phyloP scores from a whole-genome alignment of 2,113 vertebrate genomes.

The Psilopogon haemacephalus region DNA sequence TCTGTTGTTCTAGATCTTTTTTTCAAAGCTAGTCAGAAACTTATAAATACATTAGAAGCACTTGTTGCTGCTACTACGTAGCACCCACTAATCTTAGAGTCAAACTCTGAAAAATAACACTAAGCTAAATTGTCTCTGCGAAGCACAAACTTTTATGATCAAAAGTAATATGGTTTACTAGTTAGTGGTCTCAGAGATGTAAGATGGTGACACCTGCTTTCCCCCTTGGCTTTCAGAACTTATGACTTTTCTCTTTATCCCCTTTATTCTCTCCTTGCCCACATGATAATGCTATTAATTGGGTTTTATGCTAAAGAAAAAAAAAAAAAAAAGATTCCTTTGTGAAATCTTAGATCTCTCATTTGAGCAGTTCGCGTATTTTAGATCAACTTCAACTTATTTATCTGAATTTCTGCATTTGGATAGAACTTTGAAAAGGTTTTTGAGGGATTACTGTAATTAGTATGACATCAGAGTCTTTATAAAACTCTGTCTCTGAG shows the following conservation, averaged over 20 bases:
- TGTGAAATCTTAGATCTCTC: no score
- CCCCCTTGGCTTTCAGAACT: no score
- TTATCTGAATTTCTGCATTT: no score
- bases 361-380: no score
- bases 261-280: no score
- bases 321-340: no score
- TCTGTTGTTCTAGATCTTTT: not conserved
- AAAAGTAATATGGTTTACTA: not conserved
- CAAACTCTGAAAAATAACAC: not conserved
- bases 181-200: not conserved
- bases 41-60: not conserved
- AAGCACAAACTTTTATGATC: not conserved
- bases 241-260: no score
- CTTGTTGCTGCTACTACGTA: not conserved
- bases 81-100: not conserved
- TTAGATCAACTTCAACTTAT: no score
- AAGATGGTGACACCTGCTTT: not conserved
- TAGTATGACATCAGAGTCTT: not conserved
- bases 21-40: not conserved
- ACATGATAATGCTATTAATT: no score
- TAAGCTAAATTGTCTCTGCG: not conserved
- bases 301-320: no score
- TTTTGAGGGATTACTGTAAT: no score
- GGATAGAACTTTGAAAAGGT: no score
- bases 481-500: not conserved